Percentiles rank a stretch among this genome's conserved stretches.
Evolutionary conservation across 2,113 vertebrate genomes (phyloP).

Genomic region (Triplophysa tibetana): DNA sequence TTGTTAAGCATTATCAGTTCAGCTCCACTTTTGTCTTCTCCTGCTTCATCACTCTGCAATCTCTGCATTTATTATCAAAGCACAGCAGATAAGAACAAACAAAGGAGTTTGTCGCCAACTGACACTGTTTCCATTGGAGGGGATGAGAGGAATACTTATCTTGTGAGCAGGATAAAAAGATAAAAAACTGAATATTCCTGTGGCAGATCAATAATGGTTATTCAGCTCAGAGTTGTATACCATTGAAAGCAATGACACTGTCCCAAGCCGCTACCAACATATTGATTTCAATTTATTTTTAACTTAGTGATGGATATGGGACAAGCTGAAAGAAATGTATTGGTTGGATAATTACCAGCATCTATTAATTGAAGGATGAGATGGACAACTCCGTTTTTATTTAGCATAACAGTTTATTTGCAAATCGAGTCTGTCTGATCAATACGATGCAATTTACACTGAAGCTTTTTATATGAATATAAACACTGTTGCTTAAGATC

Average conservation of each 20-base stretch:
- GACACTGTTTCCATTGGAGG: constrained; percentile 52
- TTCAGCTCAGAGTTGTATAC: constrained; percentile 70
- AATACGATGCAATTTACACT: constrained; percentile 23
- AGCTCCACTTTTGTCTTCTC: constrained; percentile 48
- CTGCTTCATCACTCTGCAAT: constrained; percentile 53
- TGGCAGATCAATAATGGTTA: constrained; percentile 78
- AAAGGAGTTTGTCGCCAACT: constrained; percentile 58
- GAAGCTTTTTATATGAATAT: background rate
- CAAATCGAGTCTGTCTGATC: constrained; percentile 65
- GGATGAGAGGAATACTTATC: constrained; percentile 66
- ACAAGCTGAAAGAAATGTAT: constrained; percentile 71
- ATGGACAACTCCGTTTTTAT: constrained; percentile 78
- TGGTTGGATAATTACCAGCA: constrained; percentile 79
- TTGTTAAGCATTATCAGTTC: constrained; percentile 58
- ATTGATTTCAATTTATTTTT: constrained; percentile 84
- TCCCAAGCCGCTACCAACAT: constrained; percentile 67
- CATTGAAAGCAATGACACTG: constrained; percentile 69
- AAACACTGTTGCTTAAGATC: background rate
- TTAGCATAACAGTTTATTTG: constrained; percentile 71
- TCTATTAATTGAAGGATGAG: constrained; percentile 77
- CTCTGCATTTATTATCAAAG: constrained; percentile 65
- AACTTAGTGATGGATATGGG: constrained; percentile 82
- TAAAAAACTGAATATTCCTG: constrained; percentile 79
- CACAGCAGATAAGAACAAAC: constrained; percentile 62
- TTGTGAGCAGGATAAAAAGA: constrained; percentile 65